Percentiles rank a stretch among this genome's conserved stretches.
phyloP scores from a whole-genome alignment of 2,797 vertebrate genomes.

The Poecile montanus region DNA sequence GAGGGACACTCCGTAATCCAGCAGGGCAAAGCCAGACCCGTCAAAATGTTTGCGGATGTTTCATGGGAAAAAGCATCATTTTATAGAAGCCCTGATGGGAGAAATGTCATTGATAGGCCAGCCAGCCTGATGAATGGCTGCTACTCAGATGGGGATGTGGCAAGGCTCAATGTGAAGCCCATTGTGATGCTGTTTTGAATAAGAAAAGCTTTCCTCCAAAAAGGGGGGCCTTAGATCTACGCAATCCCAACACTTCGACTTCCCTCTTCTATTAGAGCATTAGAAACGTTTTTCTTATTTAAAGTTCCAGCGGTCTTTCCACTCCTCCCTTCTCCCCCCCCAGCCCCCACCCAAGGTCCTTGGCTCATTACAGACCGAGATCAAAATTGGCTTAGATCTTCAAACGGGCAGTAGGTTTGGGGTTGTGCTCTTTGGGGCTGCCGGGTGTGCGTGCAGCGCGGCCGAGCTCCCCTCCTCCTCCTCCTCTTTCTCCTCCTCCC shows the following conservation, averaged over 20 bases:
- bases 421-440: slow-evolving; percentile 55
- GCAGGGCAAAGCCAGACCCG: slow-evolving; percentile 94
- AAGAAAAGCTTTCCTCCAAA: slow-evolving; percentile 98
- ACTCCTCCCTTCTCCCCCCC: slow-evolving; percentile 51
- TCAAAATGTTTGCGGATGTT: slow-evolving; percentile 99
- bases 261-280: slow-evolving; percentile 95
- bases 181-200: slow-evolving; percentile 99
- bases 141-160: slow-evolving; percentile 99
- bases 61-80: slow-evolving; percentile 99
- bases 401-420: slow-evolving; percentile 27
- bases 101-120: slow-evolving; percentile 99
- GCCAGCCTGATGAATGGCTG: slow-evolving; percentile 99
- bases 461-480: slow-evolving; percentile 43
- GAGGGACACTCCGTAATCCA: slow-evolving; percentile 90
- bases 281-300: slow-evolving; percentile 91
- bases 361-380: slow-evolving; percentile 75
- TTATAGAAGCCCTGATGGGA: slow-evolving; percentile 99
- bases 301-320: slow-evolving; percentile 82
- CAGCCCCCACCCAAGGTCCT: slow-evolving; percentile 54
- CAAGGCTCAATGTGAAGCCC: slow-evolving; percentile 99
- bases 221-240: slow-evolving; percentile 95
- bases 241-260: slow-evolving; percentile 96
- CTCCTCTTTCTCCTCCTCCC: not conserved
- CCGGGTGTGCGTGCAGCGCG: slow-evolving; percentile 13
- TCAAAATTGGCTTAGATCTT: slow-evolving; percentile 78